Percentiles rank a stretch among this genome's conserved stretches.
Evolutionary conservation across 2,113 vertebrate species (phyloP).

Genomic region (Lucifuga dentata): DNA sequence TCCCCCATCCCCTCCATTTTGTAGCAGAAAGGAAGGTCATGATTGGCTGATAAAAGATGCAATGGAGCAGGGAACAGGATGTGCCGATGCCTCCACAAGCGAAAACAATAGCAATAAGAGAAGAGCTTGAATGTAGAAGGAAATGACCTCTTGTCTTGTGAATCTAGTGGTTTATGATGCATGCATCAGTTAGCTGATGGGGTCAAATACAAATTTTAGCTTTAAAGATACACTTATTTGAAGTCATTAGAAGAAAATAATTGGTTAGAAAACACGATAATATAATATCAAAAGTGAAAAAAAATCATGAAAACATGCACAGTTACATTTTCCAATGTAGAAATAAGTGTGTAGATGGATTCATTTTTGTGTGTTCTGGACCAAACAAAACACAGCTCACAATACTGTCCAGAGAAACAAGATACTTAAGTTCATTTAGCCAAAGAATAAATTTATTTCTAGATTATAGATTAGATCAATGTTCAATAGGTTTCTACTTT

Average conservation of each 20-base stretch:
- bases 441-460: conserved; percentile 60
- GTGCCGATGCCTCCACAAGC: conserved; percentile 20
- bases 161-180: conserved; percentile 63
- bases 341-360: conserved; percentile 29
- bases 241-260: conserved; percentile 24
- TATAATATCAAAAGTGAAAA: conserved; percentile 18
- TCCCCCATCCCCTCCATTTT: conserved; percentile 93
- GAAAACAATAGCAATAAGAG: conserved; percentile 78
- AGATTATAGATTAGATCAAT: conserved; percentile 44
- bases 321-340: conserved; percentile 29
- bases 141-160: conserved; percentile 57
- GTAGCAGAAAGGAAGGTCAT: conserved; percentile 75
- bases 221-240: conserved; percentile 41
- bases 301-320: conserved; percentile 24
- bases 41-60: conserved; percentile 47
- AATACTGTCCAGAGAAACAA: conserved; percentile 32
- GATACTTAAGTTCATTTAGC: conserved; percentile 55
- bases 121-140: conserved; percentile 65
- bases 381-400: conserved; percentile 48
- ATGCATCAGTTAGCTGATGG: conserved; percentile 63
- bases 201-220: conserved; percentile 42
- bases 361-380: conserved; percentile 47
- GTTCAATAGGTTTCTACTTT: conserved; percentile 49
- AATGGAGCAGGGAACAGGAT: conserved; percentile 33
- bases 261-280: conserved; percentile 27